These are phyloP conservation scores for Antheraea assamensis DNA, from an alignment of 2,888 invertebrate genomes.

Conservation along the genomic window DNA sequence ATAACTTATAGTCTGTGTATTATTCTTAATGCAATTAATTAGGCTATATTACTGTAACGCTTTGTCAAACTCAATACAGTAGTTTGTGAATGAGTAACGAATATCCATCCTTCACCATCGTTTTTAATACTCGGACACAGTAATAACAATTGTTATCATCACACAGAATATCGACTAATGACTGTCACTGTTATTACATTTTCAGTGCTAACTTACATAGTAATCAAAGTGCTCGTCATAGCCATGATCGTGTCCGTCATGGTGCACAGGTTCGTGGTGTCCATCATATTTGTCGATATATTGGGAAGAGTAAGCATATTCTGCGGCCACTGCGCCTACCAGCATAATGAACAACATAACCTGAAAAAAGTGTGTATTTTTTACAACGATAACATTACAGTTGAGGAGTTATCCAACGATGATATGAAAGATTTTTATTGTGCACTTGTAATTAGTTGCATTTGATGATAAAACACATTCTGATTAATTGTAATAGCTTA, in stretches of 20 bases:
- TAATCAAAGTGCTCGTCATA: slow-evolving; percentile 35
- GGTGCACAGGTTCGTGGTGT: slow-evolving; percentile 35
- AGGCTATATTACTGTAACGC: too few species aligned
- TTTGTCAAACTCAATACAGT: too few species aligned
- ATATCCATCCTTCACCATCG: too few species aligned
- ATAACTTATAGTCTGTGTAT: too few species aligned
- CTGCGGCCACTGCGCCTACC: slow-evolving; percentile 22
- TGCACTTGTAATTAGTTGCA: too few species aligned
- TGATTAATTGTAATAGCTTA: background rate
- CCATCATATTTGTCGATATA: slow-evolving; percentile 43
- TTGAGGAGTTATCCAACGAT: too few species aligned
- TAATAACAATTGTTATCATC: too few species aligned
- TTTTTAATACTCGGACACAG: too few species aligned
- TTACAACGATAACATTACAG: background rate
- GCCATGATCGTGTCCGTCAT: slow-evolving; percentile 28
- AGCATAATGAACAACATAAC: slow-evolving; percentile 26
- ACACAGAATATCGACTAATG: too few species aligned
- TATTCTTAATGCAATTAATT: too few species aligned
- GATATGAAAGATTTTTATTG: too few species aligned
- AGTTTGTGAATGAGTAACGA: too few species aligned
- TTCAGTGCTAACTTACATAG: slow-evolving; percentile 31
- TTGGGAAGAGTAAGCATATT: slow-evolving; percentile 43
- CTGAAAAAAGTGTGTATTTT: slow-evolving; percentile 23
- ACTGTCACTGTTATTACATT: background rate
- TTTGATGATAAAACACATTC: background rate